Conservation (phyloP, 2,113 vertebrate species). For the Esox niger region DNA sequence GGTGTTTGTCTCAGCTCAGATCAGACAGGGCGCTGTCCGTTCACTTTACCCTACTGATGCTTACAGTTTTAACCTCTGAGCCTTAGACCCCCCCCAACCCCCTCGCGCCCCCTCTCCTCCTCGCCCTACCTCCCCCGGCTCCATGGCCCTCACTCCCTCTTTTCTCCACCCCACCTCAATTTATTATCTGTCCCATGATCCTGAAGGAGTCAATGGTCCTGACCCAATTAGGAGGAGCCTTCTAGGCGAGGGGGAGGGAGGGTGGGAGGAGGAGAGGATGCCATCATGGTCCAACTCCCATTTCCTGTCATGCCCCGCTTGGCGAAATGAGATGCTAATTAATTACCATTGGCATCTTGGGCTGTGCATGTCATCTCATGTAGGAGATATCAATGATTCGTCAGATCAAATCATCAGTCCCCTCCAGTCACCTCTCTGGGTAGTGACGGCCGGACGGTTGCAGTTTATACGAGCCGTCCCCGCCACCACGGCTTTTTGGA, state of each 20-base stretch:
- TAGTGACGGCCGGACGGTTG: slow-evolving; percentile 17
- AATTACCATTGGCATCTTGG: slow-evolving; percentile 91
- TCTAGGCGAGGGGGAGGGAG: slow-evolving; percentile 53
- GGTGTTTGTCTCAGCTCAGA: slow-evolving; percentile 9
- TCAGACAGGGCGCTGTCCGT: slow-evolving; percentile 17
- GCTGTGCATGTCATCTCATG: slow-evolving; percentile 81
- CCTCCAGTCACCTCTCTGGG: slow-evolving; percentile 36
- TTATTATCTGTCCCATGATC: slow-evolving; percentile 83
- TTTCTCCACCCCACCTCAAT: slow-evolving; percentile 57
- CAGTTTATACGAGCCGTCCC: neutral
- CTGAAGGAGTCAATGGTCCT: slow-evolving; percentile 76
- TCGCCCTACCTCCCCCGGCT: slow-evolving; percentile 4
- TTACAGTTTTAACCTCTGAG: slow-evolving; percentile 38
- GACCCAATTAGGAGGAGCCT: slow-evolving; percentile 84
- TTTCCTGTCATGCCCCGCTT: slow-evolving; percentile 84
- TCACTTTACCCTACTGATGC: slow-evolving; percentile 26
- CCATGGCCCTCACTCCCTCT: neutral
- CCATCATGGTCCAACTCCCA: slow-evolving; percentile 79
- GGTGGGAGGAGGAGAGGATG: slow-evolving; percentile 52
- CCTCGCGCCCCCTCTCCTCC: slow-evolving; percentile 4
- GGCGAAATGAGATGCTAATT: slow-evolving; percentile 89
- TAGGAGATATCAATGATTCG: slow-evolving; percentile 77
- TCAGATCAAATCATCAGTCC: slow-evolving; percentile 69
- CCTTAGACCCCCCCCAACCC: slow-evolving; percentile 16
- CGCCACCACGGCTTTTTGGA: neutral